Conservation (phyloP, 2,797 vertebrate species). For the Halcyon badia region DNA sequence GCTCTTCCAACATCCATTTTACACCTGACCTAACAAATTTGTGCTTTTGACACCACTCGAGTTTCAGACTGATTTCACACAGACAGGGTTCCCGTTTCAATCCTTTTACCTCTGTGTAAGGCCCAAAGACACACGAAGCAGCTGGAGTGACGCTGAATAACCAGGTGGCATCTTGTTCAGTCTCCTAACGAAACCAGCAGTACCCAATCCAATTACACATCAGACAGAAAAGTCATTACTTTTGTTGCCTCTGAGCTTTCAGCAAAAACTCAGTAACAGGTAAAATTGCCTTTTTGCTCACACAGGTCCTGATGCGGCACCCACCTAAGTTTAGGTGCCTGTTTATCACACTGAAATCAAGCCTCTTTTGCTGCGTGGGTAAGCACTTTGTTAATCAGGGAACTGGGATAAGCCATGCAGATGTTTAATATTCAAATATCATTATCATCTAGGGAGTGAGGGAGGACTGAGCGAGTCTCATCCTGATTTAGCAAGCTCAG, state of each 20-base stretch:
- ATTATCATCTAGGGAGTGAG: background rate
- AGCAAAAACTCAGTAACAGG: background rate
- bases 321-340: background rate
- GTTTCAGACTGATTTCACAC: background rate
- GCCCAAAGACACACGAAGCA: background rate
- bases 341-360: conserved; percentile 4
- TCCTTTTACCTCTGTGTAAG: background rate
- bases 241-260: background rate
- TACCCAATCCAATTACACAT: background rate
- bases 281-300: background rate
- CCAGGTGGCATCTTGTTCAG: background rate
- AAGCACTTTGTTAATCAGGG: background rate
- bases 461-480: background rate
- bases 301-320: background rate
- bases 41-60: background rate
- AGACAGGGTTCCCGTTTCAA: background rate
- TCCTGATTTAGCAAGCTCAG: background rate
- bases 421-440: conserved; percentile 44
- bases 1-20: background rate
- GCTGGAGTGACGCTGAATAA: background rate
- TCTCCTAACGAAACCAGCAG: background rate
- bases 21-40: background rate
- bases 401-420: background rate
- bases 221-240: background rate
- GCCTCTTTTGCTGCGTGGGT: background rate